phyloP scores from a whole-genome alignment of 2,113 vertebrate genomes.

The Chauna torquata region DNA sequence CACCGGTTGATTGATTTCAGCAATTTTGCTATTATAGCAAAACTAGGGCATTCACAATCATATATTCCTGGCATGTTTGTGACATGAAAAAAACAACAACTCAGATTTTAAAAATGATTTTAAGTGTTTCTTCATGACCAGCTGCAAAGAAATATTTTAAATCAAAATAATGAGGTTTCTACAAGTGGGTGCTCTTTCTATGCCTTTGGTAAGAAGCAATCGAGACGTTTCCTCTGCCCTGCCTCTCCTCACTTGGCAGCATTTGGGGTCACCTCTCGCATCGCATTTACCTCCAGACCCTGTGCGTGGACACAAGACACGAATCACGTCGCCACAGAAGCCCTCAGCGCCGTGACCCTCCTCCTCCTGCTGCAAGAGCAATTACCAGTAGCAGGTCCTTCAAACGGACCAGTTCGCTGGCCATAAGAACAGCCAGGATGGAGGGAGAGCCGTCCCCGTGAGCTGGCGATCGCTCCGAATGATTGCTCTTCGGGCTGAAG shows the following conservation, averaged over 20 bases:
- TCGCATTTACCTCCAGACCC: not conserved
- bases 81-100: not conserved
- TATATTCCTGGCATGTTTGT: not conserved
- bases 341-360: not conserved
- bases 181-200: not conserved
- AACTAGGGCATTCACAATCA: slow-evolving; percentile 18
- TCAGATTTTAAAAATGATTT: not conserved
- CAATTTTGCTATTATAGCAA: slow-evolving; percentile 52
- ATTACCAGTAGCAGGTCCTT: not conserved
- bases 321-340: too few species aligned
- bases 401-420: accelerated
- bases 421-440: not conserved
- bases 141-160: slow-evolving; percentile 57
- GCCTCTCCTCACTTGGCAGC: not conserved
- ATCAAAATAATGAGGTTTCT: slow-evolving; percentile 73
- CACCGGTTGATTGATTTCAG: slow-evolving; percentile 51
- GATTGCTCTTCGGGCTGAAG: not conserved
- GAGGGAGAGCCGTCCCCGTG: accelerated
- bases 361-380: not conserved
- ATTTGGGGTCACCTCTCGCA: not conserved
- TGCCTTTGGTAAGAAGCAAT: slow-evolving; percentile 16
- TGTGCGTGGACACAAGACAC: not conserved
- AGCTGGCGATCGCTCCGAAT: not conserved
- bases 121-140: slow-evolving; percentile 45
- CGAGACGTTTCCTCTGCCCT: not conserved